These are phyloP conservation scores for Eupithecia subumbrata DNA, from an alignment of 2,888 invertebrate genomes.

Conservation along the genomic window DNA sequence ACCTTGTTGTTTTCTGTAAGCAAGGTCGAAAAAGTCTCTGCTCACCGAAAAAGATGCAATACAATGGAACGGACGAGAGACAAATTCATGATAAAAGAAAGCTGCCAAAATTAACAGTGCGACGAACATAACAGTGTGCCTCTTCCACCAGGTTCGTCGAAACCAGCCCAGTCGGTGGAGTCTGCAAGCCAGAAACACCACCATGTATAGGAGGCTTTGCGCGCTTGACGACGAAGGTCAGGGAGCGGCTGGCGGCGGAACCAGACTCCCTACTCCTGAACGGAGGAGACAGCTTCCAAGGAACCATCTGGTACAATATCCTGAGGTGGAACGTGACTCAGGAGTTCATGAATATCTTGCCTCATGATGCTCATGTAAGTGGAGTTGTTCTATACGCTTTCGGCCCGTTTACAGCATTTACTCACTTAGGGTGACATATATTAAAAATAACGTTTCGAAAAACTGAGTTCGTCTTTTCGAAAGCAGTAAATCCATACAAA, in stretches of 20 bases:
- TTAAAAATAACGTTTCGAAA: no score
- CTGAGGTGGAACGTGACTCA: constrained; percentile 90
- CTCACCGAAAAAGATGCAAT: no score
- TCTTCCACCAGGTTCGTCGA: constrained; percentile 84
- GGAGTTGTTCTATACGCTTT: neutral
- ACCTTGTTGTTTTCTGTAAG: no score
- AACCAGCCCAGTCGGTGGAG: constrained; percentile 81
- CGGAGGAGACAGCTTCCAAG: constrained; percentile 88
- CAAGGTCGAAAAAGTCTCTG: no score
- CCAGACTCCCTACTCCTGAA: constrained; percentile 87
- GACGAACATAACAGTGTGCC: no score
- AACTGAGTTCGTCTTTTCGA: no score
- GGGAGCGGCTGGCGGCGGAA: constrained; percentile 69
- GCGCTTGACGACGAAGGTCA: constrained; percentile 84
- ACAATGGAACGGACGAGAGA: no score
- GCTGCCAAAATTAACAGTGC: no score
- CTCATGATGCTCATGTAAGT: constrained; percentile 90
- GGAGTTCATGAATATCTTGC: constrained; percentile 89
- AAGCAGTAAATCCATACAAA: no score
- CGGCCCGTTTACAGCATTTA: neutral
- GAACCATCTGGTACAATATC: constrained; percentile 90
- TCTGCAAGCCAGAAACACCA: constrained; percentile 75
- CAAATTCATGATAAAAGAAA: no score
- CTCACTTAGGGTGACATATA: no score
- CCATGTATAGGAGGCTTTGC: constrained; percentile 89